Base-by-base conservation (phyloP, 2,797 vertebrate genomes). In the Amazona ochrocephala region DNA sequence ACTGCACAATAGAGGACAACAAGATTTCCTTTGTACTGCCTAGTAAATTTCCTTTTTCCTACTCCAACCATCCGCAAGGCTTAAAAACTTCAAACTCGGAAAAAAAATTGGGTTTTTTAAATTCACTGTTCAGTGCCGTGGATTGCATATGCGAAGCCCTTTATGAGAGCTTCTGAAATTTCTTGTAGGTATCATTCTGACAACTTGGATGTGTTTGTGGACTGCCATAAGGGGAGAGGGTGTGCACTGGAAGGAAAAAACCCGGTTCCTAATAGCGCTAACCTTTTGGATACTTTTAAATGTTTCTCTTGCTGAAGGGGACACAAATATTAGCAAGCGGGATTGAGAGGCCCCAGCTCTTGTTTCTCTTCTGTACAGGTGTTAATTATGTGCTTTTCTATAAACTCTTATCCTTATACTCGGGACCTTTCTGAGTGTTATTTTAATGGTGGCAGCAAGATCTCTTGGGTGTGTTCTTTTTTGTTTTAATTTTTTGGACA, bases 31-130 rank as follows among this genome's bases (percentile, higher is more conserved):
- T 97, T 98, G 98, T 97, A 95, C 97, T 98, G 98, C 98, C 98
- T 98, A 98, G 98, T 98, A 98, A 98, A 98, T 98, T 98, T 99
- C 98, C 98, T 98, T 98, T 98, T 99, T 98, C 98, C 98, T 98
- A 98, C 98, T 98, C 97, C 97, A 97, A 98, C 98, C 97, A 98
- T 98, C 98, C 97, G 98, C 97, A 98, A 97, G 96, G 98, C 98
- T 98, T 98, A 98, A 98, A 98, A 98, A 98, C 97, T 97, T 98
- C 97, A 98, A 98, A 98, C 97, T 98, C 97, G 96, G 97, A 98
- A 98, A 97, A 98, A 98, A 98, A 97, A 97, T 97, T 96, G 97
- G 97, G 95, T 97, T 97, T 97, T 98, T 96, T 95, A 97, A 98
- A 98, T 98, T 98, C 97, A 95, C 93, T 44, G 93, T 97, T 97